Percentiles rank a stretch among this genome's conserved stretches.
These are phyloP conservation scores for Ericerus pela DNA, from an alignment of 1,140 invertebrate genomes.

Conservation along the genomic window DNA sequence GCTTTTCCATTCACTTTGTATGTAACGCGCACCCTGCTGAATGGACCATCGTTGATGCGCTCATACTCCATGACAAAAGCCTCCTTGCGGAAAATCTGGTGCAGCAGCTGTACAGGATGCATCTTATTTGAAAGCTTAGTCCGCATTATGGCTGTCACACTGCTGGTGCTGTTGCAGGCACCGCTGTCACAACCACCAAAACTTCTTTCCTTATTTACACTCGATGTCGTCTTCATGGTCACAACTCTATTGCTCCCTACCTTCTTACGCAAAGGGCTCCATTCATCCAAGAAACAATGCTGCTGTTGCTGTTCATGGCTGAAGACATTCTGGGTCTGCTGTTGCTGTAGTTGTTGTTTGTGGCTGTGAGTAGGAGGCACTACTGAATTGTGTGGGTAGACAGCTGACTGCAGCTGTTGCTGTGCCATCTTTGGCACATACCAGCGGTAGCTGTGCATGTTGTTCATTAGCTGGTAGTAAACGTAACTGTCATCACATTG, in stretches of 20 bases:
- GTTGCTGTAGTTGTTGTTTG: too few species aligned
- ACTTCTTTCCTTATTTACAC: neutral
- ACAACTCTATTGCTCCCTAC: neutral
- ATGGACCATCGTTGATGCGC: conserved; percentile 2
- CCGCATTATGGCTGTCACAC: neutral
- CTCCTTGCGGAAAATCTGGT: conserved; percentile 6
- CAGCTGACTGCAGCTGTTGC: too few species aligned
- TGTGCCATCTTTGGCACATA: neutral
- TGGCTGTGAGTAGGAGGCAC: too few species aligned
- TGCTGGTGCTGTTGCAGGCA: neutral
- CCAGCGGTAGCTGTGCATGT: neutral
- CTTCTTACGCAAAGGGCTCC: too few species aligned
- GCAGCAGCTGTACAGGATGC: conserved; percentile 1
- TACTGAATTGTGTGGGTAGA: too few species aligned
- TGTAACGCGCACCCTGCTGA: neutral
- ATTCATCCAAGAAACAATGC: too few species aligned
- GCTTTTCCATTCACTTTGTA: neutral
- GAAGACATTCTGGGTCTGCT: neutral
- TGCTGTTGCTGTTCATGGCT: too few species aligned
- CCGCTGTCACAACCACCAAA: neutral
- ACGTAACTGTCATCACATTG: neutral
- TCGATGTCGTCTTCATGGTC: neutral
- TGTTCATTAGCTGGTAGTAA: conserved; percentile 3
- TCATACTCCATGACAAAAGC: conserved; percentile 4
- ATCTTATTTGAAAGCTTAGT: neutral